phyloP scores from a whole-genome alignment of 2,113 vertebrate species.

The Bufo bufo region DNA sequence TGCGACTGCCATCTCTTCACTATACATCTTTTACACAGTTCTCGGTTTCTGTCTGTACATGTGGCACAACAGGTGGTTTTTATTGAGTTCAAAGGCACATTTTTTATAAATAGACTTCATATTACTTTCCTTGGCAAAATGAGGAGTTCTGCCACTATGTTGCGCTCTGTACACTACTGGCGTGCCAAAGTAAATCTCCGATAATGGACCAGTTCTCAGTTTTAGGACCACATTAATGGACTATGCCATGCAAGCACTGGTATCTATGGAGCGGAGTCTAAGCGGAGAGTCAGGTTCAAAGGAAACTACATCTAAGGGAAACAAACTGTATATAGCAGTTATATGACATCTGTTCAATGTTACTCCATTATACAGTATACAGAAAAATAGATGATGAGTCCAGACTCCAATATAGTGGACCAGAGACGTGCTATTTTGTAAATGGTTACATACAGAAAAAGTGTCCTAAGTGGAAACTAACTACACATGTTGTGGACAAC shows the following conservation, averaged over 20 bases:
- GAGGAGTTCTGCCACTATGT: slow-evolving; percentile 2
- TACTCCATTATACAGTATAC: background rate
- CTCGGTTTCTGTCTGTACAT: background rate
- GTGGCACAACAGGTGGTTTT: slow-evolving; percentile 20
- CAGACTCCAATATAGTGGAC: background rate
- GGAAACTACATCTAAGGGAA: too few species aligned
- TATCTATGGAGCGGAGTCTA: background rate
- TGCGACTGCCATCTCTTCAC: too few species aligned
- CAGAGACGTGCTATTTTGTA: background rate
- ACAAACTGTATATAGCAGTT: too few species aligned
- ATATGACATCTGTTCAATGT: background rate
- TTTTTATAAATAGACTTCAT: background rate
- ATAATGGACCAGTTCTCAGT: background rate
- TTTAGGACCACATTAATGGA: background rate
- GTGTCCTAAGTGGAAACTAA: background rate
- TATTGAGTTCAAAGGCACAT: background rate
- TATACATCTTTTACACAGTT: background rate
- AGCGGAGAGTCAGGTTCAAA: background rate
- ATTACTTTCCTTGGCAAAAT: slow-evolving; percentile 24
- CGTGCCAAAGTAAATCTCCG: slow-evolving; percentile 6
- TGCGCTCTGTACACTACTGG: background rate
- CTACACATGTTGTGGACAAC: background rate
- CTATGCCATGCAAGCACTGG: background rate
- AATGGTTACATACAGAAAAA: background rate
- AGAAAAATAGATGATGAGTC: background rate